Evolutionary conservation across 2,888 invertebrate genomes (phyloP).

Genomic region (Cerastis rubricosa): DNA sequence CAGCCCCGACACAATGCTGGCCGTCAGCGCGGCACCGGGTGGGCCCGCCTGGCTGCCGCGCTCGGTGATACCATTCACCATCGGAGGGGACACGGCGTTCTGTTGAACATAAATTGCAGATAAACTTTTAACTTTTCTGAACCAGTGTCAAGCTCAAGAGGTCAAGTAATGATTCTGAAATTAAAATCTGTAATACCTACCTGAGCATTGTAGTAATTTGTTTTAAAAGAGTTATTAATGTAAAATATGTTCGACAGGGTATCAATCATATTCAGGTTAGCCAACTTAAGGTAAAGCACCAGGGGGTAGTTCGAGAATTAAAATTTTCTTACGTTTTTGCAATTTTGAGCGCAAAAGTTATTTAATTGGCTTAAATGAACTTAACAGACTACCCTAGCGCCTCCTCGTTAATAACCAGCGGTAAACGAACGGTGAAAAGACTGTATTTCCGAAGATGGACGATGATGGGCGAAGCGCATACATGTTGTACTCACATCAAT

Average conservation of each 20-base stretch:
- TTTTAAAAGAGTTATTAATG: no score
- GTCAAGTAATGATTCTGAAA: not conserved
- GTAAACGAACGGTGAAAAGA: not conserved
- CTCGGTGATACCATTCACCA: slow-evolving; percentile 80
- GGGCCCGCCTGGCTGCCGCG: slow-evolving; percentile 53
- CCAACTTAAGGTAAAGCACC: not conserved
- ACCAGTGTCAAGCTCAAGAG: not conserved
- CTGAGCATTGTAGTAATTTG: not conserved
- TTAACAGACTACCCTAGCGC: no score
- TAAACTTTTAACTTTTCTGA: not conserved
- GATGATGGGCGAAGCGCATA: not conserved
- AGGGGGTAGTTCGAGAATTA: no score
- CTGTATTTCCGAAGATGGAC: not conserved
- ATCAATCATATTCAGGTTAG: not conserved
- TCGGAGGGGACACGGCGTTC: slow-evolving; percentile 71
- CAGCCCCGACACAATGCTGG: not conserved
- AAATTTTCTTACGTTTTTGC: no score
- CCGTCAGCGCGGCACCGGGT: slow-evolving; percentile 7
- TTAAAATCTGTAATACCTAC: not conserved
- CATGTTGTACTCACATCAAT: slow-evolving; percentile 75
- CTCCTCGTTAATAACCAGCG: not conserved
- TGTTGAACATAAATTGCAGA: not conserved
- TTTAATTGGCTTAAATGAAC: no score
- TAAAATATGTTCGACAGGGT: not conserved
- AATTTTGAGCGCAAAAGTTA: no score